Percentiles rank a stretch among this genome's conserved stretches.
These are phyloP conservation scores for Ceratosolen solmsi DNA, from an alignment of 1,140 invertebrate genomes.

Conservation along the genomic window DNA sequence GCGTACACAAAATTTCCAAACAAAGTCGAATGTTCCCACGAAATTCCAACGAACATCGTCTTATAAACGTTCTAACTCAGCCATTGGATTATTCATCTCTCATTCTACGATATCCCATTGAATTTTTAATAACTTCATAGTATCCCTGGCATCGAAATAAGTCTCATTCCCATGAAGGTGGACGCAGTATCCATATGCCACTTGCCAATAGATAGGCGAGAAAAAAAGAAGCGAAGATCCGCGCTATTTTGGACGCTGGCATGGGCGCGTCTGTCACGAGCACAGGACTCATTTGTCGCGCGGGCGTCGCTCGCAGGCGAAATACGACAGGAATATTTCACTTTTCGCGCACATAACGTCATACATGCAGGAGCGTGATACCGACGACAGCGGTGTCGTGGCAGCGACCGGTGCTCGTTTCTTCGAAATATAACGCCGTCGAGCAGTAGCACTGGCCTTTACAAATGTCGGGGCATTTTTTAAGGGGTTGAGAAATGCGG, in stretches of 20 bases:
- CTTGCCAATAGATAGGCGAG: not conserved
- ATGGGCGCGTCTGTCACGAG: slow-evolving; percentile 66
- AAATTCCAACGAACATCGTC: no score
- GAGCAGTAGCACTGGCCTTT: slow-evolving; percentile 65
- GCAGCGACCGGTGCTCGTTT: slow-evolving; percentile 70
- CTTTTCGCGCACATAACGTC: slow-evolving; percentile 66
- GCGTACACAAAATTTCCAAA: no score
- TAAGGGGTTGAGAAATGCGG: slow-evolving; percentile 65
- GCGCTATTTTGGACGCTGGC: slow-evolving; percentile 51
- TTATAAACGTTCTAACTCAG: no score
- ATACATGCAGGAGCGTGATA: not conserved
- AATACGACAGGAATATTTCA: slow-evolving; percentile 74
- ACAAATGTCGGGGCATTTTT: slow-evolving; percentile 72
- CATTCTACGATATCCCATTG: no score
- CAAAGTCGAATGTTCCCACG: no score
- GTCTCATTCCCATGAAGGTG: no score
- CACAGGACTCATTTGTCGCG: slow-evolving; percentile 71
- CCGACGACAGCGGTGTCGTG: slow-evolving; percentile 72
- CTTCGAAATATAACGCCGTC: slow-evolving; percentile 65
- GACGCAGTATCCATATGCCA: not conserved
- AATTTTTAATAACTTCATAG: no score
- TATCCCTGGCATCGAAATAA: no score
- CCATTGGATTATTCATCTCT: no score
- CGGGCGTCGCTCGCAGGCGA: slow-evolving; percentile 60
- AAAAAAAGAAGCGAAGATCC: slow-evolving; percentile 8